A percentile compares a stretch with the other conserved stretches of the same genome.
These are phyloP conservation scores for Motacilla tschutschensis DNA, from an alignment of 2,113 vertebrate species.

Conservation along the genomic window DNA sequence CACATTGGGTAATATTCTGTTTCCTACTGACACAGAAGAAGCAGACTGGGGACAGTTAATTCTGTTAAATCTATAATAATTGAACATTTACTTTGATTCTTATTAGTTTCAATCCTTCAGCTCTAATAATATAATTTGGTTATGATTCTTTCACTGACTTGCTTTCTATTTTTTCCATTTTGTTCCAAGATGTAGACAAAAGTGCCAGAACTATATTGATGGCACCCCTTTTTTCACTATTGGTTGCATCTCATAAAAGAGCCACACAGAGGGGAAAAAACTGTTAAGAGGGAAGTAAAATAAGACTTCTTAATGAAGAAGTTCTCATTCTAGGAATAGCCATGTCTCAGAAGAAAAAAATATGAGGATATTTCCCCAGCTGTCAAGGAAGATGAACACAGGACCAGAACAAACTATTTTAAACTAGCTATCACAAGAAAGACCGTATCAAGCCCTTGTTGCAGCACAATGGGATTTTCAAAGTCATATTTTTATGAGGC, in stretches of 20 bases:
- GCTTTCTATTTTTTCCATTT: background rate
- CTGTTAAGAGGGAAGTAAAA: background rate
- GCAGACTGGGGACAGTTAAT: background rate
- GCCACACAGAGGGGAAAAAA: background rate
- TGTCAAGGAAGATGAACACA: background rate
- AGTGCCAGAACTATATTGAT: background rate
- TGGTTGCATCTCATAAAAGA: background rate
- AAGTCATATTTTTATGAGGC: background rate
- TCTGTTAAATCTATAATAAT: background rate
- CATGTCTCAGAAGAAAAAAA: background rate
- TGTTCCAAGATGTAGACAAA: background rate
- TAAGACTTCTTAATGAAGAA: background rate
- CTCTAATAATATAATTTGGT: background rate
- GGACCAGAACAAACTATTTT: background rate
- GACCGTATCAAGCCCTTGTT: background rate
- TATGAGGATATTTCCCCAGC: background rate
- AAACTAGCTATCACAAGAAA: background rate
- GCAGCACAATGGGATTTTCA: background rate
- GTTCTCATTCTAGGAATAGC: background rate
- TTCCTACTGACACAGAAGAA: background rate
- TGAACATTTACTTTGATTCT: background rate
- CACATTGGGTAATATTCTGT: background rate
- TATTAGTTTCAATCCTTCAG: background rate
- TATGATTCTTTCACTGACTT: background rate
- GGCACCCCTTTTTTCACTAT: background rate